Conservation (phyloP, 2,797 vertebrate species). For the Neomorphus geoffroyi region DNA sequence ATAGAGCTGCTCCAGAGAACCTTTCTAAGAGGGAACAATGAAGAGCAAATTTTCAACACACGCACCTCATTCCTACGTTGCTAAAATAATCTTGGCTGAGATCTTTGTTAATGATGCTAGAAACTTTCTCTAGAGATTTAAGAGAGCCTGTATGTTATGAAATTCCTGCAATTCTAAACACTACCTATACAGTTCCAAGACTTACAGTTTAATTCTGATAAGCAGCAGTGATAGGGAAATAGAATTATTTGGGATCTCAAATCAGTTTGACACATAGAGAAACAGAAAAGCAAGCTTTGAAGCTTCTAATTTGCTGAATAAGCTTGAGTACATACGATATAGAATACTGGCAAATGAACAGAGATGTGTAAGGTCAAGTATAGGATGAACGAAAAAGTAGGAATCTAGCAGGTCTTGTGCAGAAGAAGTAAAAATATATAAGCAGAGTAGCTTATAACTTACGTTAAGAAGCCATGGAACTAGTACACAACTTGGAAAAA, state of each 20-base stretch:
- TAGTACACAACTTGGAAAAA: neutral
- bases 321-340: too few relatives aligned
- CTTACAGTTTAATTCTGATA: neutral
- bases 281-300: neutral
- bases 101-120: neutral
- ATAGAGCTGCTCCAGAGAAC: neutral
- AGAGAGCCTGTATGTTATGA: neutral
- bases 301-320: neutral
- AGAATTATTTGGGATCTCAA: neutral
- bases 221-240: neutral
- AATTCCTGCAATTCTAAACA: too few relatives aligned
- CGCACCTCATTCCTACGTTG: neutral
- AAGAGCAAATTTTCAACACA: neutral
- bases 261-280: neutral
- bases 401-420: neutral
- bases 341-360: neutral
- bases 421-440: neutral
- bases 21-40: neutral
- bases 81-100: neutral
- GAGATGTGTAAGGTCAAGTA: neutral
- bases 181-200: neutral
- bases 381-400: neutral
- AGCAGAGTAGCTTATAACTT: neutral
- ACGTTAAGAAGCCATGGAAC: neutral
- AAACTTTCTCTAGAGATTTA: neutral